phyloP scores from a whole-genome alignment of 2,797 vertebrate species.

The Enteromius trimaculatus region DNA sequence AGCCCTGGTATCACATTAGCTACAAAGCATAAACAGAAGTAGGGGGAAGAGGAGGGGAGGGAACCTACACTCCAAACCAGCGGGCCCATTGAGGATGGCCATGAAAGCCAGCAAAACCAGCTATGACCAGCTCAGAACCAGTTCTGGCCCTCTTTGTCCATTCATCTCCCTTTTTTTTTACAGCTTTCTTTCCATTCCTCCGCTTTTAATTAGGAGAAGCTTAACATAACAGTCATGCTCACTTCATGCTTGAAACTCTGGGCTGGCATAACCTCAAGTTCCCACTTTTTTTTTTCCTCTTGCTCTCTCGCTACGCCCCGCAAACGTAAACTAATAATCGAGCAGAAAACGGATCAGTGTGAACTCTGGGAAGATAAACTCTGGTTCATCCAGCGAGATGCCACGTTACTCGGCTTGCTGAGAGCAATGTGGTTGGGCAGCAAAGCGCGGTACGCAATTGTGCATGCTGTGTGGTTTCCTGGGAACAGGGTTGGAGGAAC shows the following conservation, averaged over 20 bases:
- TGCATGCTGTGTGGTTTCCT: conserved; percentile 84
- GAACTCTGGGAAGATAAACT: conserved; percentile 35
- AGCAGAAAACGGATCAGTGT: conserved; percentile 18
- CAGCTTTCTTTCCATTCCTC: conserved; percentile 68
- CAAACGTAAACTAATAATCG: conserved; percentile 24
- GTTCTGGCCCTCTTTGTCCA: conserved; percentile 73
- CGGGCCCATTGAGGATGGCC: conserved; percentile 62
- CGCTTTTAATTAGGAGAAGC: conserved; percentile 70
- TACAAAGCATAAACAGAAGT: conserved; percentile 57
- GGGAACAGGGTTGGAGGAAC: conserved; percentile 79
- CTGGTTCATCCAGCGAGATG: conserved; percentile 38
- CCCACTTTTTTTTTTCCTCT: conserved; percentile 42
- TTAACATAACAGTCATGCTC: conserved; percentile 61
- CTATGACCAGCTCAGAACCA: conserved; percentile 79
- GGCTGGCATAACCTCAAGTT: conserved; percentile 67
- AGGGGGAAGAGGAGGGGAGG: conserved; percentile 40
- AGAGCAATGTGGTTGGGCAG: conserved; percentile 83
- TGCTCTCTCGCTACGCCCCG: conserved; percentile 21
- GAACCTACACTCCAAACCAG: conserved; percentile 64
- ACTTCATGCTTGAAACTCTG: conserved; percentile 51
- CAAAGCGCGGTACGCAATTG: conserved; percentile 82
- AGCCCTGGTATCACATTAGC: conserved; percentile 66
- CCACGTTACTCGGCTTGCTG: conserved; percentile 68
- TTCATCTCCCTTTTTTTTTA: conserved; percentile 71
- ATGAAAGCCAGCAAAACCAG: conserved; percentile 78